phyloP scores from a whole-genome alignment of 2,888 invertebrate genomes.

The Cantharis nigra region DNA sequence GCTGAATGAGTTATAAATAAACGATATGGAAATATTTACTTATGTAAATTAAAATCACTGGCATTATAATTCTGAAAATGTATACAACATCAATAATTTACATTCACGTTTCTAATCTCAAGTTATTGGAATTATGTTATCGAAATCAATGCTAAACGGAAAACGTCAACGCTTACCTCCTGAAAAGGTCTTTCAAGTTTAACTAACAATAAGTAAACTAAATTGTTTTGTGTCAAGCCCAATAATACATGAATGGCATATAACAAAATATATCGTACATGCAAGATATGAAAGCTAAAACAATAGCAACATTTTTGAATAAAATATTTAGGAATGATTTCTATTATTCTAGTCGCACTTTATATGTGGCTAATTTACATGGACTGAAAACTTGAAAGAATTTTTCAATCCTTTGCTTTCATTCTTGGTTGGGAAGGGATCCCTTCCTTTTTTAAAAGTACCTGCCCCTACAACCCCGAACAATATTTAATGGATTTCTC shows the following conservation, averaged over 20 bases:
- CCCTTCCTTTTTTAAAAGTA: no score
- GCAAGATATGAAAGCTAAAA: not conserved
- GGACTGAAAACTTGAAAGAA: no score
- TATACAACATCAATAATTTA: not conserved
- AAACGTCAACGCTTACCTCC: not conserved
- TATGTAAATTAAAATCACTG: not conserved
- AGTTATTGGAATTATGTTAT: not conserved
- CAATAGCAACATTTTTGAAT: not conserved
- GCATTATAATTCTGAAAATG: not conserved
- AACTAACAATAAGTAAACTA: not conserved
- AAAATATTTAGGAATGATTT: no score
- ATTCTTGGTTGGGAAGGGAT: no score
- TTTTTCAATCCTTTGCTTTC: no score
- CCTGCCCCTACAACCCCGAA: no score
- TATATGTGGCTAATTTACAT: no score
- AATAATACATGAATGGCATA: not conserved
- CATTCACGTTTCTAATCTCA: not conserved
- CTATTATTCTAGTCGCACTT: no score
- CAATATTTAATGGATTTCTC: no score
- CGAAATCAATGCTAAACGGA: not conserved
- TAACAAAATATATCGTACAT: not conserved
- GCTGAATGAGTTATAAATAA: not conserved
- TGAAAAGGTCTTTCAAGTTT: not conserved
- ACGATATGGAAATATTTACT: not conserved
- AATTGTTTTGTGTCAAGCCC: not conserved